Evolutionary conservation across 2,113 vertebrate species (phyloP).

Genomic region (Hoplias malabaricus): DNA sequence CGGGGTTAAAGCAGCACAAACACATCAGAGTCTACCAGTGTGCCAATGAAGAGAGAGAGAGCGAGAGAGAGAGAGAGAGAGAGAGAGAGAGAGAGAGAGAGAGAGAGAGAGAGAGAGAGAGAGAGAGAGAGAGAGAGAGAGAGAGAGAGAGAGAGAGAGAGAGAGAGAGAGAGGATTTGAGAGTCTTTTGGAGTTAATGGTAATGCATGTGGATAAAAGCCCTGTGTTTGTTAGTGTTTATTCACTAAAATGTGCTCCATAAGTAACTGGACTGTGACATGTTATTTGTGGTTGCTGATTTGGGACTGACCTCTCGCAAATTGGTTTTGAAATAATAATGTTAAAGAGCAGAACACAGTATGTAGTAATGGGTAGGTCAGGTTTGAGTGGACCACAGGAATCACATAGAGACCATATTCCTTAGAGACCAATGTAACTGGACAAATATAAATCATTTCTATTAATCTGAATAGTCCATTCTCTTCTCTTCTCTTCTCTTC

Average conservation of each 20-base stretch:
- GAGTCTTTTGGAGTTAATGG: background rate
- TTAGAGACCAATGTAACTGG: too few relatives aligned
- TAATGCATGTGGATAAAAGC: conserved; percentile 12
- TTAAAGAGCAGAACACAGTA: background rate
- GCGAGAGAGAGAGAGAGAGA: too few relatives aligned
- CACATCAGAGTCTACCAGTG: background rate
- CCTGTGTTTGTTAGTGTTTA: background rate
- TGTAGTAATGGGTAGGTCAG: too few relatives aligned
- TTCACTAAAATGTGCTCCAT: too few relatives aligned
- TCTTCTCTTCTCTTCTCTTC: too few relatives aligned
- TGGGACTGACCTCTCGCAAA: background rate
- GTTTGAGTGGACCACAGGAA: too few relatives aligned
- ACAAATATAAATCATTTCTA: background rate
- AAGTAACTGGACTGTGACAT: background rate
- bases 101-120: too few relatives aligned
- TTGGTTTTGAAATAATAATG: background rate
- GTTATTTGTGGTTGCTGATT: background rate
- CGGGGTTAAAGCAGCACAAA: conserved; percentile 21
- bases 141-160: too few relatives aligned
- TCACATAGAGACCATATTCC: too few relatives aligned
- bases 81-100: too few relatives aligned
- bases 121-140: too few relatives aligned
- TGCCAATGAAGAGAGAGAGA: background rate
- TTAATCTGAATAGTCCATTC: background rate
- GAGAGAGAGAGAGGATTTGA: background rate